Percentiles rank a stretch among this genome's conserved stretches.
These are phyloP conservation scores for Archaeoteleia sp. DNA, from an alignment of 2,888 invertebrate genomes.

Conservation along the genomic window DNA sequence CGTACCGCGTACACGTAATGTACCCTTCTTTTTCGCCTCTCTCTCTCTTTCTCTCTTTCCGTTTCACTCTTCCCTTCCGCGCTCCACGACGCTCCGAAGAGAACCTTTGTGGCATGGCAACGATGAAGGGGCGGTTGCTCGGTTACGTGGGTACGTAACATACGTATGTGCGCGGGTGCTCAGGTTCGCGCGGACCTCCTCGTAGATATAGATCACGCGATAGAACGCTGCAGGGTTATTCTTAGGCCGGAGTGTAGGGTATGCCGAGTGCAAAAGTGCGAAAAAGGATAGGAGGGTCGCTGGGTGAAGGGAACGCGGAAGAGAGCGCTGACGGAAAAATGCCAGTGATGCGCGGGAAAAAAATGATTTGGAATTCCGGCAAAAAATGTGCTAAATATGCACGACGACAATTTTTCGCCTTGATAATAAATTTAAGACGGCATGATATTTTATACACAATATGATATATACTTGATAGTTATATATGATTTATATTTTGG, in stretches of 20 bases:
- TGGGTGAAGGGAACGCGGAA: slow-evolving; percentile 48
- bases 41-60: slow-evolving; percentile 12
- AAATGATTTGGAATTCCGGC: background rate
- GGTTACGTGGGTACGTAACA: slow-evolving; percentile 19
- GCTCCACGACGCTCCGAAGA: slow-evolving; percentile 22
- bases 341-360: slow-evolving; percentile 10
- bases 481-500: too few relatives aligned
- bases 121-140: slow-evolving; percentile 34
- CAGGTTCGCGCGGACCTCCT: slow-evolving; percentile 50
- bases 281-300: slow-evolving; percentile 62
- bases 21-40: slow-evolving; percentile 13
- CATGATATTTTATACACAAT: too few relatives aligned
- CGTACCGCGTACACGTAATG: slow-evolving; percentile 54
- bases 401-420: too few relatives aligned
- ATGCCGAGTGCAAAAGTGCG: slow-evolving; percentile 68
- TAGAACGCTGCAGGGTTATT: slow-evolving; percentile 62
- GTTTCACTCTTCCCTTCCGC: too few relatives aligned
- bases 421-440: too few relatives aligned
- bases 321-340: slow-evolving; percentile 52
- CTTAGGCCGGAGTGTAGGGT: slow-evolving; percentile 67
- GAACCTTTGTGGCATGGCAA: slow-evolving; percentile 29
- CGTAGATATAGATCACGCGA: slow-evolving; percentile 63
- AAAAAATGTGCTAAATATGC: too few relatives aligned
- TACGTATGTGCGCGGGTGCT: slow-evolving; percentile 36
- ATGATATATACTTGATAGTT: too few relatives aligned